These are phyloP conservation scores for Alitta virens DNA, from an alignment of 2,888 invertebrate genomes.

Conservation along the genomic window DNA sequence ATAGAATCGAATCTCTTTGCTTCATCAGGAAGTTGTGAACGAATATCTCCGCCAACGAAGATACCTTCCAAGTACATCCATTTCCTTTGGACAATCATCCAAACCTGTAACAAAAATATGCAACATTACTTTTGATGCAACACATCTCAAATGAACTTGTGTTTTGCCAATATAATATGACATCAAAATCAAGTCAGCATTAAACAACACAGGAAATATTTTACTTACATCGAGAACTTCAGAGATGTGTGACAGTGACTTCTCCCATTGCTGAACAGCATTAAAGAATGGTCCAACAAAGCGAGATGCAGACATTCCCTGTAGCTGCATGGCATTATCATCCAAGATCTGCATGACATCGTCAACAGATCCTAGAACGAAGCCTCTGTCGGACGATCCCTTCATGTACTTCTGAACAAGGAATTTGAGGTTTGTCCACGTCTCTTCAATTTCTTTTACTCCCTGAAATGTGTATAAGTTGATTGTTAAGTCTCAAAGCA, in stretches of 20 bases:
- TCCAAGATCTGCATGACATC: conserved; percentile 80
- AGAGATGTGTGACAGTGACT: conserved; percentile 72
- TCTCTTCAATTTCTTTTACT: conserved; percentile 76
- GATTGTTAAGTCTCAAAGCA: too few species aligned
- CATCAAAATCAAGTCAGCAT: too few species aligned
- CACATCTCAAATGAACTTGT: too few species aligned
- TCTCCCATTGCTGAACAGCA: conserved; percentile 84
- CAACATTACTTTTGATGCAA: neutral
- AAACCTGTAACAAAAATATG: conserved; percentile 58
- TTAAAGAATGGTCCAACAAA: conserved; percentile 85
- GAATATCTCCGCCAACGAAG: conserved; percentile 85
- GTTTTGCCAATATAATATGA: too few species aligned
- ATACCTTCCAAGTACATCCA: conserved; percentile 92
- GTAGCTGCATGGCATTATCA: conserved; percentile 85
- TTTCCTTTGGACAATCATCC: conserved; percentile 82
- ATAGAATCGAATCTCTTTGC: conserved; percentile 88
- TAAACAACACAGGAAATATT: too few species aligned
- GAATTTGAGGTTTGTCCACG: conserved; percentile 59
- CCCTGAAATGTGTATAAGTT: too few species aligned
- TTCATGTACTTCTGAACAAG: conserved; percentile 58
- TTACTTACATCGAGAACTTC: conserved; percentile 74
- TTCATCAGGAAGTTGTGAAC: conserved; percentile 82
- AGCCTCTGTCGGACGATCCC: conserved; percentile 75
- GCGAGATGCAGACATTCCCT: conserved; percentile 74
- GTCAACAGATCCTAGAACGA: conserved; percentile 76